phyloP scores from a whole-genome alignment of 64 coral and sea anemone genomes.

The Catalaphyllia jardinei region DNA sequence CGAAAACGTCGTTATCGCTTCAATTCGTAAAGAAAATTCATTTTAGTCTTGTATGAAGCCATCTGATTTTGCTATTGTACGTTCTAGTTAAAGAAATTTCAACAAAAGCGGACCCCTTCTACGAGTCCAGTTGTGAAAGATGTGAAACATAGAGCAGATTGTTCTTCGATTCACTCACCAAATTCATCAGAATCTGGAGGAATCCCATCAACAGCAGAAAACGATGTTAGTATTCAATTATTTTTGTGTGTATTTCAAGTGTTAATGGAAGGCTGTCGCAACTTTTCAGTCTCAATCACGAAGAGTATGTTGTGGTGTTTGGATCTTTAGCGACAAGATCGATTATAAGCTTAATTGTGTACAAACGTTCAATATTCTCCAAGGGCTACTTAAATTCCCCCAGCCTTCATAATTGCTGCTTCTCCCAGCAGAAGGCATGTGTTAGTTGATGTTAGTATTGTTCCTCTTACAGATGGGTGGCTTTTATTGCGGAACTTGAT shows the following conservation, averaged over 20 bases:
- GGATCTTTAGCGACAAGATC: background rate
- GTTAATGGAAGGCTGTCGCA: too few species aligned
- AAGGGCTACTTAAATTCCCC: background rate
- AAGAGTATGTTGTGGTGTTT: background rate
- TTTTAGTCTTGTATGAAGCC: background rate
- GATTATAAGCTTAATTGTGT: background rate
- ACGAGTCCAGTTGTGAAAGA: slow-evolving; percentile 35
- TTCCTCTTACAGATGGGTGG: background rate
- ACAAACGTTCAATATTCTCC: background rate
- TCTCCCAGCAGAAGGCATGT: too few species aligned
- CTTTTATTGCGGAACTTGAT: background rate
- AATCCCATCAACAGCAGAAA: background rate
- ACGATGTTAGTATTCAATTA: background rate
- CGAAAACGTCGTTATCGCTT: background rate
- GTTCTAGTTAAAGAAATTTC: slow-evolving; percentile 89
- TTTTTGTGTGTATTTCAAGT: background rate
- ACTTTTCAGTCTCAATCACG: background rate
- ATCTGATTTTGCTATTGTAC: slow-evolving; percentile 27
- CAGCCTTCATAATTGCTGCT: background rate
- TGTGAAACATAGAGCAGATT: background rate
- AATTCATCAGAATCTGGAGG: slow-evolving; percentile 18
- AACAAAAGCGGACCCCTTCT: slow-evolving; percentile 88
- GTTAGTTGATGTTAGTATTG: too few species aligned
- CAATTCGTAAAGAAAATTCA: background rate
- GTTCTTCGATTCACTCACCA: slow-evolving; percentile 17